phyloP scores from a whole-genome alignment of 2,888 invertebrate species.

The Pandemis corylana region DNA sequence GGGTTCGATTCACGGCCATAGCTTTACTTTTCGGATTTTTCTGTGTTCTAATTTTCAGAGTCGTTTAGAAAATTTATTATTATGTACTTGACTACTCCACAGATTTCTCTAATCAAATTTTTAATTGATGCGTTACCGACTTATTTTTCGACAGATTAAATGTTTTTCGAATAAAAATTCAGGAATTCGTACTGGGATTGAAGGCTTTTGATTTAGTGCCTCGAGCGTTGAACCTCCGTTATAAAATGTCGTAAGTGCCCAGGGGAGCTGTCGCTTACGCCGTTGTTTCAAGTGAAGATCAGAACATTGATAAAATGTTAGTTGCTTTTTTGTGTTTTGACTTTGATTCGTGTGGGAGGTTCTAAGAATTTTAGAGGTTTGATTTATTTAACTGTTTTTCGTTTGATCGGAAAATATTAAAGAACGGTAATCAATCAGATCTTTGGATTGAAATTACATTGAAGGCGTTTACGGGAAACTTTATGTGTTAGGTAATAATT shows the following conservation, averaged over 20 bases:
- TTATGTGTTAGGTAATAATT: background rate
- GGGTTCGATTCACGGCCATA: too few relatives aligned
- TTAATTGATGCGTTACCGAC: slow-evolving; percentile 76
- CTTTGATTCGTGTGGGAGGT: slow-evolving; percentile 34
- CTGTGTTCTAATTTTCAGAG: too few relatives aligned
- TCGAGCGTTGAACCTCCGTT: slow-evolving; percentile 50
- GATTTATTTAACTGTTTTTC: slow-evolving; percentile 37
- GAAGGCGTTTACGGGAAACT: background rate
- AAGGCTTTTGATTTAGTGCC: slow-evolving; percentile 68
- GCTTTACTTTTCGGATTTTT: too few relatives aligned
- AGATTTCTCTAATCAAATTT: slow-evolving; percentile 58
- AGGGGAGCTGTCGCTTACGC: background rate
- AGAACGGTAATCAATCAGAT: background rate
- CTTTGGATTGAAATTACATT: background rate
- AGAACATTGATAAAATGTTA: slow-evolving; percentile 37
- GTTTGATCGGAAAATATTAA: slow-evolving; percentile 30
- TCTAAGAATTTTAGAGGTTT: slow-evolving; percentile 29
- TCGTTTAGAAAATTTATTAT: too few relatives aligned
- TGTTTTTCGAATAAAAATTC: slow-evolving; percentile 65
- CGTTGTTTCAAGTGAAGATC: slow-evolving; percentile 16
- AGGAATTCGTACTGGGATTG: slow-evolving; percentile 57
- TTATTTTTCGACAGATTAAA: slow-evolving; percentile 76
- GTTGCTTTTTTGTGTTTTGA: slow-evolving; percentile 29
- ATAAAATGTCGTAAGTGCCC: slow-evolving; percentile 12
- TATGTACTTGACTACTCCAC: slow-evolving; percentile 28